A percentile compares a stretch with the other conserved stretches of the same genome.
phyloP scores from a whole-genome alignment of 2,888 invertebrate genomes.

The Melanargia galathea region DNA sequence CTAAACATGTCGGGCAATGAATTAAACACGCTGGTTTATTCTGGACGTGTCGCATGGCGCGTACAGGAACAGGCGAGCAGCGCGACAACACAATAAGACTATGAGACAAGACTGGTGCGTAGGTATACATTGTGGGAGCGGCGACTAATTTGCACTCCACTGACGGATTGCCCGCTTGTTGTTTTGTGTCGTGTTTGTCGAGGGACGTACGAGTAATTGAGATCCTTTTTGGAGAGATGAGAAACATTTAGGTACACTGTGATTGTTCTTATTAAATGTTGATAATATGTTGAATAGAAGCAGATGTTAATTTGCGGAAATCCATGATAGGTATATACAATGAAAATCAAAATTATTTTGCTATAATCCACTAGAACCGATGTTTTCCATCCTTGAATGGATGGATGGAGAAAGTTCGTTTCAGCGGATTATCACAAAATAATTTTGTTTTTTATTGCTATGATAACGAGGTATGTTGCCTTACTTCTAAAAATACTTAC shows the following conservation, averaged over 20 bases:
- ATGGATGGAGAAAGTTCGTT: too few relatives aligned
- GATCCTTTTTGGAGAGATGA: background rate
- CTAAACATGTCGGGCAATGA: slow-evolving; percentile 16
- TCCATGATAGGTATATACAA: too few relatives aligned
- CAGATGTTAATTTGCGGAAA: too few relatives aligned
- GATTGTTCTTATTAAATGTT: too few relatives aligned
- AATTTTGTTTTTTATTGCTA: too few relatives aligned
- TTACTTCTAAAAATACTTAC: too few relatives aligned
- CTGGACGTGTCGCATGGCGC: slow-evolving; percentile 9
- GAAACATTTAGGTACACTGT: background rate
- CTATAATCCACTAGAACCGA: too few relatives aligned
- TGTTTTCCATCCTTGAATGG: too few relatives aligned
- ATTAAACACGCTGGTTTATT: slow-evolving; percentile 27
- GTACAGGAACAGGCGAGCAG: slow-evolving; percentile 1
- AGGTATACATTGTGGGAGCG: slow-evolving; percentile 33
- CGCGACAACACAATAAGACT: slow-evolving; percentile 14
- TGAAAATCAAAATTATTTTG: too few relatives aligned
- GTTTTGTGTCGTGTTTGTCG: slow-evolving; percentile 23
- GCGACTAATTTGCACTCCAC: slow-evolving; percentile 40
- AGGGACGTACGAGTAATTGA: slow-evolving; percentile 3
- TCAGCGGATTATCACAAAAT: too few relatives aligned
- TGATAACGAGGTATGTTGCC: too few relatives aligned
- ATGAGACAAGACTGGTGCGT: background rate
- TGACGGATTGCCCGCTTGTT: background rate
- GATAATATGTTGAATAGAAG: too few relatives aligned